phyloP scores from a whole-genome alignment of 2,797 vertebrate species.

The Falco naumanni region DNA sequence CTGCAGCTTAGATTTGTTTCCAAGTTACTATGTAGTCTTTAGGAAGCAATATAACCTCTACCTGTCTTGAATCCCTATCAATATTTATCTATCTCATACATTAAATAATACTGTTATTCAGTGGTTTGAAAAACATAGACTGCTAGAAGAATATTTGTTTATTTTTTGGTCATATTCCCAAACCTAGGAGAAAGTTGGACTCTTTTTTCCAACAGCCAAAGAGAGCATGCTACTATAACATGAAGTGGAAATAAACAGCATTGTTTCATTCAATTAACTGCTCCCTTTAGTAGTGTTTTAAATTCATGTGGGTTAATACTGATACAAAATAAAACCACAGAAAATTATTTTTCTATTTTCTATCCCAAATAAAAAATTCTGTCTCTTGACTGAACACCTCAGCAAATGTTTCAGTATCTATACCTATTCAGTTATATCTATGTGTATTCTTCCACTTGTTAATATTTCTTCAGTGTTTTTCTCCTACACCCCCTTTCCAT shows the following conservation, averaged over 20 bases:
- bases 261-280: neutral
- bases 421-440: neutral
- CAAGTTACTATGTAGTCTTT: neutral
- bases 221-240: neutral
- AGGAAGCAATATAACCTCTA: neutral
- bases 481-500: neutral
- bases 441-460: neutral
- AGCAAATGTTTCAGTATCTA: neutral
- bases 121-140: neutral
- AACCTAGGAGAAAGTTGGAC: neutral
- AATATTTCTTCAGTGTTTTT: neutral
- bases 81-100: neutral
- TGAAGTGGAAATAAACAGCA: neutral
- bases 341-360: neutral
- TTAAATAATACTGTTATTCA: neutral
- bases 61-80: neutral
- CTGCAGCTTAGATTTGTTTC: neutral
- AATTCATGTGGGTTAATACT: neutral
- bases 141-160: neutral
- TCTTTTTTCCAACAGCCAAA: neutral
- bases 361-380: neutral
- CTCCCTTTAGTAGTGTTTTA: neutral
- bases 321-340: neutral
- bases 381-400: neutral
- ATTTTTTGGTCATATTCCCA: neutral